Evolutionary conservation across 1,140 invertebrate species (phyloP).

Genomic region (Tigriopus japonicus): DNA sequence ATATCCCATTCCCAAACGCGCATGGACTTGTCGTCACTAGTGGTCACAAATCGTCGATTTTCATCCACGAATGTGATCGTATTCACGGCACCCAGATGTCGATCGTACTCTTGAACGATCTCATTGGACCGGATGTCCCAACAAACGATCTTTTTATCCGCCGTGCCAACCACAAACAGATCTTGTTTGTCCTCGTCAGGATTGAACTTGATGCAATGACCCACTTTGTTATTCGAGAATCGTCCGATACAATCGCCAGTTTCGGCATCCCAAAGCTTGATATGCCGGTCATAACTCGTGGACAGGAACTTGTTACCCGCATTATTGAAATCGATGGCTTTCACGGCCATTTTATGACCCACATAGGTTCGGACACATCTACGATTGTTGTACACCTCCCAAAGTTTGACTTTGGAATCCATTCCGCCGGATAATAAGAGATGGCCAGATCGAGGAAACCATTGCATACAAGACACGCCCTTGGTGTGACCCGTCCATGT

Average conservation of each 20-base stretch:
- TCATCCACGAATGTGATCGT: slow-evolving; percentile 98
- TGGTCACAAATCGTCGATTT: slow-evolving; percentile 89
- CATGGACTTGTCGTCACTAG: slow-evolving; percentile 96
- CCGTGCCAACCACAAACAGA: slow-evolving; percentile 92
- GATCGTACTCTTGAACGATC: slow-evolving; percentile 94
- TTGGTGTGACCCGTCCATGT: slow-evolving; percentile 95
- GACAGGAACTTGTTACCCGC: slow-evolving; percentile 78
- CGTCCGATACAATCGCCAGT: slow-evolving; percentile 75
- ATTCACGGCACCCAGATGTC: slow-evolving; percentile 95
- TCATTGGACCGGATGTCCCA: slow-evolving; percentile 90
- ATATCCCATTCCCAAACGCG: slow-evolving; percentile 99
- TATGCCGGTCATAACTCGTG: slow-evolving; percentile 44
- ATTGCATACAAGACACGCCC: slow-evolving; percentile 83
- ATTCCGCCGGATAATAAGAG: slow-evolving; percentile 85
- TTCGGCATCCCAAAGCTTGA: slow-evolving; percentile 98
- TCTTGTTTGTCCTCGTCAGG: slow-evolving; percentile 93
- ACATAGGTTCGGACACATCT: slow-evolving; percentile 86
- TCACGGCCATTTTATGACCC: slow-evolving; percentile 88
- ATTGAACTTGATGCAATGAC: slow-evolving; percentile 95
- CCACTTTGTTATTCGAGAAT: slow-evolving; percentile 84
- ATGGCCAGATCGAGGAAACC: slow-evolving; percentile 88
- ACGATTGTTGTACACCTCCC: slow-evolving; percentile 94
- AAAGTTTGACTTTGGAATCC: slow-evolving; percentile 86
- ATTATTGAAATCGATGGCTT: slow-evolving; percentile 93
- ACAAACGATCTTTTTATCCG: slow-evolving; percentile 98